These are phyloP conservation scores for Danionella dracula DNA, from an alignment of 2,797 vertebrate species.

Conservation along the genomic window DNA sequence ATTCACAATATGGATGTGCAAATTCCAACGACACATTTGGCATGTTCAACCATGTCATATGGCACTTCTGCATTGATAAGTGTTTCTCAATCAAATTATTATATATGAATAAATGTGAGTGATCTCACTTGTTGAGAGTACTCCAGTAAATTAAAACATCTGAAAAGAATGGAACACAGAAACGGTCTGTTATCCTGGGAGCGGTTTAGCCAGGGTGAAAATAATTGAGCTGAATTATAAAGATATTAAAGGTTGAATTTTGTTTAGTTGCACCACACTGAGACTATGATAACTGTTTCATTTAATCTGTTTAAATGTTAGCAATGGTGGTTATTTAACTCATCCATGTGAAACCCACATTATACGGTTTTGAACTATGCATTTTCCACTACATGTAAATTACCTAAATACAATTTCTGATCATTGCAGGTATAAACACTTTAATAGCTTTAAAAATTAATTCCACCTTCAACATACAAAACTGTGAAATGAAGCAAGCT, in stretches of 20 bases:
- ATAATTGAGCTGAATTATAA: background rate
- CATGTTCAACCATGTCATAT: background rate
- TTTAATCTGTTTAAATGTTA: too few species aligned
- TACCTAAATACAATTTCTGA: too few species aligned
- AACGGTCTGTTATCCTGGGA: background rate
- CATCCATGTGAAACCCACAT: too few species aligned
- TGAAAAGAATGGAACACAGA: background rate
- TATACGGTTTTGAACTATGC: too few species aligned
- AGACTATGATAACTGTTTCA: too few species aligned
- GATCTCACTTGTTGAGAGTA: slow-evolving; percentile 6
- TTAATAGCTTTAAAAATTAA: too few species aligned
- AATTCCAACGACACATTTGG: background rate
- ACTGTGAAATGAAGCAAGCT: too few species aligned
- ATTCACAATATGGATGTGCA: background rate
- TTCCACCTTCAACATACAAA: too few species aligned
- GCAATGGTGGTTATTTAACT: too few species aligned
- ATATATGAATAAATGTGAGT: background rate
- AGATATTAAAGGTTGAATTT: background rate
- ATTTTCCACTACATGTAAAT: too few species aligned
- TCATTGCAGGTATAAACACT: too few species aligned
- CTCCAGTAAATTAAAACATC: background rate
- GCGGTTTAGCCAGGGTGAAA: slow-evolving; percentile 10
- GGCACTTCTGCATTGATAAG: slow-evolving; percentile 5
- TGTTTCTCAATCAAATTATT: background rate
- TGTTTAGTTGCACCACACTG: too few species aligned